Percentiles rank a stretch among this genome's conserved stretches.
phyloP scores from a whole-genome alignment of 2,113 vertebrate genomes.

The Clupea harengus region DNA sequence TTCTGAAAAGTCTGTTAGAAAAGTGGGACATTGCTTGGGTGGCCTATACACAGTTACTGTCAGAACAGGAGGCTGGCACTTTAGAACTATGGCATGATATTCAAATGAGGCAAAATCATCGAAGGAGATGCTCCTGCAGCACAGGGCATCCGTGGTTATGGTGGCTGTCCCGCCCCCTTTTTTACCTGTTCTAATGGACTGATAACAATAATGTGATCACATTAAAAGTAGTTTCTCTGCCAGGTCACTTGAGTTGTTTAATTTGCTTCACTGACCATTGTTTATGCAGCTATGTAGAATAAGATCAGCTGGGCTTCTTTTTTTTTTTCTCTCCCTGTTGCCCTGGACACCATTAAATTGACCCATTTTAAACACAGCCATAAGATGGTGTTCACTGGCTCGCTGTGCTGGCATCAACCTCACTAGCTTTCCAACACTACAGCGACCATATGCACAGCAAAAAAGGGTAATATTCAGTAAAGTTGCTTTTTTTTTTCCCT shows the following conservation, averaged over 20 bases:
- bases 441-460: constrained; percentile 25
- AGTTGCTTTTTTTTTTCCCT: constrained; percentile 31
- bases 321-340: not conserved
- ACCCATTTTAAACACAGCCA: not conserved
- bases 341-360: not conserved
- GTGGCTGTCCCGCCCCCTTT: too few species aligned
- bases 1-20: too few species aligned
- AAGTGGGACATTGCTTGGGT: too few species aligned
- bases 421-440: not conserved
- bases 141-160: too few species aligned
- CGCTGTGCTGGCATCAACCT: not conserved
- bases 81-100: too few species aligned
- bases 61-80: too few species aligned
- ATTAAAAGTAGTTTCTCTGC: not conserved
- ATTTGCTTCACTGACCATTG: not conserved
- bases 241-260: not conserved
- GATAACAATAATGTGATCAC: not conserved
- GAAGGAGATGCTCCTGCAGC: too few species aligned
- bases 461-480: constrained; percentile 21
- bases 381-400: constrained; percentile 4
- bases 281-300: not conserved
- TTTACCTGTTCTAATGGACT: too few species aligned
- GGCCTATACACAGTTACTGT: too few species aligned
- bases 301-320: not conserved
- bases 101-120: too few species aligned